A percentile compares a stretch with the other conserved stretches of the same genome.
Conservation (phyloP, 1,140 invertebrate species). For the Halesus radiatus region DNA sequence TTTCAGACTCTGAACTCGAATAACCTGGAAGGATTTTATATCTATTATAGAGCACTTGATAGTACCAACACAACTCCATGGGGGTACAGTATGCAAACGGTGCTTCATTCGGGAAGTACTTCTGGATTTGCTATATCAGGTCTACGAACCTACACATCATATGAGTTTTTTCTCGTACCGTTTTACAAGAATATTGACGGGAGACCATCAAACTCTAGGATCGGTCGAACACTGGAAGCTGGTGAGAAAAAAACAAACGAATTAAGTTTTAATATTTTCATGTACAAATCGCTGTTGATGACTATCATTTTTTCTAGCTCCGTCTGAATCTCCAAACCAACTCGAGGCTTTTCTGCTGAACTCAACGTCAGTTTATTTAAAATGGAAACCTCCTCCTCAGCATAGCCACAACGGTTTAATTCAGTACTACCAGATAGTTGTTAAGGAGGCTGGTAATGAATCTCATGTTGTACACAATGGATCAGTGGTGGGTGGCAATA, state of each 20-base stretch:
- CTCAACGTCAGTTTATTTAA: slow-evolving; percentile 82
- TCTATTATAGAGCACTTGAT: slow-evolving; percentile 76
- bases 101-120: slow-evolving; percentile 80
- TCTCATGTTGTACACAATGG: slow-evolving; percentile 46
- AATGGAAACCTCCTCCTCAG: slow-evolving; percentile 84
- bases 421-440: slow-evolving; percentile 70
- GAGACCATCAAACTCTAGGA: slow-evolving; percentile 81
- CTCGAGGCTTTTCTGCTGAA: slow-evolving; percentile 86
- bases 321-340: slow-evolving; percentile 82
- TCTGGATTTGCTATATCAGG: slow-evolving; percentile 80
- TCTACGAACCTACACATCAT: slow-evolving; percentile 79
- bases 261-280: no score
- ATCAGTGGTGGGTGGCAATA: slow-evolving; percentile 34
- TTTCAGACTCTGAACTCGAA: slow-evolving; percentile 75
- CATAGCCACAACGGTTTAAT: slow-evolving; percentile 82
- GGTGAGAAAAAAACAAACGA: slow-evolving; percentile 73
- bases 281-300: neutral
- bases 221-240: slow-evolving; percentile 80
- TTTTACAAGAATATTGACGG: slow-evolving; percentile 85
- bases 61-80: slow-evolving; percentile 66
- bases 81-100: slow-evolving; percentile 82
- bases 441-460: slow-evolving; percentile 50
- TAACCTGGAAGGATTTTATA: slow-evolving; percentile 82
- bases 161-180: slow-evolving; percentile 85
- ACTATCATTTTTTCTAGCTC: slow-evolving; percentile 71